Evolutionary conservation across 1,140 invertebrate species (phyloP).

Genomic region (Orchestia grillus): DNA sequence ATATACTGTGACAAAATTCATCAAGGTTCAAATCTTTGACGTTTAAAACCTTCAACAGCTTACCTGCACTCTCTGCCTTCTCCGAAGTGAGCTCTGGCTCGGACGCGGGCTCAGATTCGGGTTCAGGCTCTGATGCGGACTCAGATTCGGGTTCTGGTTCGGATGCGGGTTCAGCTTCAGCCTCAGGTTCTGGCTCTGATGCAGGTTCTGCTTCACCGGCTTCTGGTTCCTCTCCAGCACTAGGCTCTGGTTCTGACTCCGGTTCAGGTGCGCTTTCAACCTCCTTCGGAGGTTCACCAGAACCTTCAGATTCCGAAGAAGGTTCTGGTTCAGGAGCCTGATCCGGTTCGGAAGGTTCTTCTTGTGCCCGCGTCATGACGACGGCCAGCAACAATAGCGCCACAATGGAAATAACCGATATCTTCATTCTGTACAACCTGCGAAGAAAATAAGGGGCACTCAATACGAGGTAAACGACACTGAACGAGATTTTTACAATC

Average conservation of each 20-base stretch:
- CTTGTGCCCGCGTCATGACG: background rate
- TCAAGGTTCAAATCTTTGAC: too few relatives aligned
- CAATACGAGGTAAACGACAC: too few relatives aligned
- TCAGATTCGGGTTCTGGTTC: constrained; percentile 38
- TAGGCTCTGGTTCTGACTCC: constrained; percentile 43
- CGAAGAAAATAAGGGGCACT: background rate
- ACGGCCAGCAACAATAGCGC: background rate
- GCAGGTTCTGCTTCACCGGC: background rate
- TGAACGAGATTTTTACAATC: too few relatives aligned
- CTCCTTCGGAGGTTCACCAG: background rate
- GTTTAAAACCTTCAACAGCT: background rate
- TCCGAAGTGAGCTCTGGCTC: background rate
- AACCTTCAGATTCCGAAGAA: background rate
- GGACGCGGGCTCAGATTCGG: constrained; percentile 27
- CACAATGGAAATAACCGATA: background rate
- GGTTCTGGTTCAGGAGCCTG: background rate
- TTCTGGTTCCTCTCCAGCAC: background rate
- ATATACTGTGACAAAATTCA: too few relatives aligned
- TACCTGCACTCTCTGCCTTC: background rate
- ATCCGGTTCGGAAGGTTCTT: background rate
- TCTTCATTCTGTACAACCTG: background rate
- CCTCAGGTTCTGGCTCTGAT: background rate
- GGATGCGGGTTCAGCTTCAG: constrained; percentile 9
- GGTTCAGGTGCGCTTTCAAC: constrained; percentile 16
- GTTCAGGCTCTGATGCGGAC: constrained; percentile 13